These are phyloP conservation scores for Merluccius polli DNA, from an alignment of 2,797 vertebrate genomes.

Conservation along the genomic window DNA sequence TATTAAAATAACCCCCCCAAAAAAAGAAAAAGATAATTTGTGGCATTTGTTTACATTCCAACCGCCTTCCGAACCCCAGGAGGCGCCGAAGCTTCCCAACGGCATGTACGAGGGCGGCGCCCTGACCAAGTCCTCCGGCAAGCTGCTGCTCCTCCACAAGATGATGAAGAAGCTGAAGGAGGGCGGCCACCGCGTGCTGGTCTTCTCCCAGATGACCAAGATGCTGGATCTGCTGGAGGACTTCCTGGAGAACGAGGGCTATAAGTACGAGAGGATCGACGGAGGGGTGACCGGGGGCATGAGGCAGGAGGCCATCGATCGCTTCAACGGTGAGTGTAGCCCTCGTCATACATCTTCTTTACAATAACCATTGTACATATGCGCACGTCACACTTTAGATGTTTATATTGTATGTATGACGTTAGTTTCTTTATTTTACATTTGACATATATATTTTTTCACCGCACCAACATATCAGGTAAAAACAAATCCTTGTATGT, in stretches of 20 bases:
- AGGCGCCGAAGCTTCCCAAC: constrained; percentile 98
- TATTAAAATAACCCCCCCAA: background rate
- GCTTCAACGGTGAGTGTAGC: constrained; percentile 84
- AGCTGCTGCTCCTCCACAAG: constrained; percentile 89
- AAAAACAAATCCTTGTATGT: background rate
- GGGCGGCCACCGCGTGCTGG: constrained; percentile 93
- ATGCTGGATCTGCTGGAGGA: constrained; percentile 97
- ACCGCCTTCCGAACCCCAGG: constrained; percentile 64
- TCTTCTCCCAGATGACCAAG: constrained; percentile 99
- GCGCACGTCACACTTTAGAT: background rate
- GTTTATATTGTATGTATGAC: background rate
- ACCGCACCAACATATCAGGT: too few species aligned
- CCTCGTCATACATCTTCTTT: background rate
- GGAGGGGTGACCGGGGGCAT: constrained; percentile 95
- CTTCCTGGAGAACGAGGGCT: constrained; percentile 95
- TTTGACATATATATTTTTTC: too few species aligned
- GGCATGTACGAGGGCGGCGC: constrained; percentile 97
- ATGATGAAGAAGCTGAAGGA: constrained; percentile 97
- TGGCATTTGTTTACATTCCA: background rate
- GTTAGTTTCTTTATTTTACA: too few species aligned
- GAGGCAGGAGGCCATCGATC: constrained; percentile 97
- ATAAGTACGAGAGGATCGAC: constrained; percentile 97
- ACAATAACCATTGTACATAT: too few species aligned
- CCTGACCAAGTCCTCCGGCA: constrained; percentile 92
- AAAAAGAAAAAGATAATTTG: too few species aligned